Conservation (phyloP, 2,797 vertebrate genomes). For the Chelidonichthys spinosus region DNA sequence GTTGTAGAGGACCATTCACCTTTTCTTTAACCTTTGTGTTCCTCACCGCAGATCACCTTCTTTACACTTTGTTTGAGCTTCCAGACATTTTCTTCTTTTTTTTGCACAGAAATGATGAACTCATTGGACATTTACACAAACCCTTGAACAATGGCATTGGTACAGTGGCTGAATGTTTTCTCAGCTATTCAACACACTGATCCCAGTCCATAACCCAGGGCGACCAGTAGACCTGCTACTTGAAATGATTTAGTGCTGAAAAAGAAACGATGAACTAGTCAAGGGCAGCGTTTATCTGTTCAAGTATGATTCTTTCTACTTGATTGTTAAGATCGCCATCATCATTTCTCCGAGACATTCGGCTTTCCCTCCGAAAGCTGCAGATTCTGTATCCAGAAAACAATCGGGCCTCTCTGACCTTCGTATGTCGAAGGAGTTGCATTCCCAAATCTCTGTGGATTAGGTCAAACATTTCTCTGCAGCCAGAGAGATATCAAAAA, state of each 20-base stretch:
- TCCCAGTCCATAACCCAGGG: background rate
- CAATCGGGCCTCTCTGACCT: slow-evolving; percentile 50
- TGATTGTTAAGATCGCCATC: background rate
- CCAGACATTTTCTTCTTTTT: background rate
- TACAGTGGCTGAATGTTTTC: background rate
- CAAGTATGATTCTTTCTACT: slow-evolving; percentile 14
- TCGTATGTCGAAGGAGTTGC: slow-evolving; percentile 27
- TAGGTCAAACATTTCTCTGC: slow-evolving; percentile 26
- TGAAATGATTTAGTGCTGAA: slow-evolving; percentile 17
- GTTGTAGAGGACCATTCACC: too few relatives aligned
- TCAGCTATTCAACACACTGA: slow-evolving; percentile 1
- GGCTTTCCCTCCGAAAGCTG: slow-evolving; percentile 5
- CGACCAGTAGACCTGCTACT: background rate
- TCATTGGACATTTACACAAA: background rate
- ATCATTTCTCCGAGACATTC: slow-evolving; percentile 7
- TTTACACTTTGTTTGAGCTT: too few relatives aligned
- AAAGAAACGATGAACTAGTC: slow-evolving; percentile 8
- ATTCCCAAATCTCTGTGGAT: slow-evolving; percentile 50
- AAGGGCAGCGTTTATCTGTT: background rate
- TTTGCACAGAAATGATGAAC: background rate
- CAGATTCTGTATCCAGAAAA: background rate
- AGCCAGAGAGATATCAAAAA: slow-evolving; percentile 39
- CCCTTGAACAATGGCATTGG: background rate
- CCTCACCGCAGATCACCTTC: too few relatives aligned
- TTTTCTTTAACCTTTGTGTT: too few relatives aligned